Percentiles rank a stretch among this genome's conserved stretches.
Conservation (phyloP, 30 jellyfish, hydroid and myxozoan genomes). For the Hydra vulgaris region DNA sequence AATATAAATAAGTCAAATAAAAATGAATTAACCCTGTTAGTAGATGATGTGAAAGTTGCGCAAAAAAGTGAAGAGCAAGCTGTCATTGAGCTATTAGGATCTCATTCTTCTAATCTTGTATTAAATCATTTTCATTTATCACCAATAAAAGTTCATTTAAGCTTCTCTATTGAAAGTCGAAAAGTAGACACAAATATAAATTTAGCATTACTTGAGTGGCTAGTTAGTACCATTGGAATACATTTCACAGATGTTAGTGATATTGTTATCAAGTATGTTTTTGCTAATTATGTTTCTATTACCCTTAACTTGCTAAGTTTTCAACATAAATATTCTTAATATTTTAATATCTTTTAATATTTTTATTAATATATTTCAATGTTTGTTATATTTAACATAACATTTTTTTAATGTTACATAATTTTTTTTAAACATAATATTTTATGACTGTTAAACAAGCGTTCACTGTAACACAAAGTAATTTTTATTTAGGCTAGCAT, state of each 20-base stretch:
- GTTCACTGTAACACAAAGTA: too few species aligned
- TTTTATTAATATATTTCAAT: too few species aligned
- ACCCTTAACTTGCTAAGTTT: too few species aligned
- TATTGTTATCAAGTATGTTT: slow-evolving; percentile 42
- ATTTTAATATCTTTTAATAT: too few species aligned
- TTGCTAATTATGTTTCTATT: too few species aligned
- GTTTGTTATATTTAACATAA: too few species aligned
- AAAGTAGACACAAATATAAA: background rate
- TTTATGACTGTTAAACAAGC: too few species aligned
- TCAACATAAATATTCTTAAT: too few species aligned
- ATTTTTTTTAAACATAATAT: too few species aligned
- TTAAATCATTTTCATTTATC: slow-evolving; percentile 32
- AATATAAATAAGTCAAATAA: background rate
- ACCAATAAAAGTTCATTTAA: slow-evolving; percentile 33
- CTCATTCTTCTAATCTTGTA: slow-evolving; percentile 23
- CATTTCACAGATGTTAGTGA: slow-evolving; percentile 53
- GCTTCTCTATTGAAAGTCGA: slow-evolving; percentile 27
- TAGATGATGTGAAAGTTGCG: slow-evolving; percentile 7
- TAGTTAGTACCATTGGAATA: slow-evolving; percentile 44
- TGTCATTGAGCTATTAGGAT: background rate
- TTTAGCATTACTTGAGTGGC: slow-evolving; percentile 27
- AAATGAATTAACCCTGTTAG: slow-evolving; percentile 2
- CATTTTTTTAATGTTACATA: too few species aligned
- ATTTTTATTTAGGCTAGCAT: slow-evolving; percentile 38
- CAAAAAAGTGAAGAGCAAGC: slow-evolving; percentile 29